Evolutionary conservation across 2,113 vertebrate genomes (phyloP), one percentile per base, ranked within the genome.

Genomic region (Lampris incognitus): DNA sequence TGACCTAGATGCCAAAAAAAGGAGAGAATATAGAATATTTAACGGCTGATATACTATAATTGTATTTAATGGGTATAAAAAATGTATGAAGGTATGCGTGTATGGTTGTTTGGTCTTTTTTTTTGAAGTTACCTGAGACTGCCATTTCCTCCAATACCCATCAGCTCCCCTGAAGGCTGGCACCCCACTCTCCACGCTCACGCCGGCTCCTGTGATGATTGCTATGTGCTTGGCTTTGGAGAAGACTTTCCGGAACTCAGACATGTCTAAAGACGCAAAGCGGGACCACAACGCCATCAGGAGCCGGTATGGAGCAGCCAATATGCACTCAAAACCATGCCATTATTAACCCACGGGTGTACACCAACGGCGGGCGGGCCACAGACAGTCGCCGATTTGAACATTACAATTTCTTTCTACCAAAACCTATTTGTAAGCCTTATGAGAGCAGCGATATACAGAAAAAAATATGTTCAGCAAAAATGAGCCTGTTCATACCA

Each of bases 141-240:
- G 93, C 98, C 98, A 99, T 78, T 94, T 97, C 40, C 98, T 96
- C 98, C 98, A 99, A 58, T 95, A 95, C 8, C 97, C 97, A 11
- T 96, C 94, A 0, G 95, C 90, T 56, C 96, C 97, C 85, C 96
- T 90, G 93, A 99, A 99, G 13, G 97, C 98, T 0, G 97, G 97
- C 0, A 99, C 92, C 0, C 98, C 97, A 0, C 98, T 99, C 89
- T 99, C 98, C 0, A 96, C 96, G 0, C 96, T 97, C 6, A 98
- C 94, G 0, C 98, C 98, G 0, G 98, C 97, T 1, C 98, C 98
- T 0, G 98, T 99, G 87, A 99, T 95, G 73, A 99, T 87, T 10
- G 94, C 96, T 13, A 99, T 96, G 66, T 97, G 97, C 85, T 96
- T 97, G 1, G 98, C 96, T 83, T 96, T 95, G 40, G 96, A 95